phyloP scores from a whole-genome alignment of 2,888 invertebrate genomes.

The Ceraclea dissimilis region DNA sequence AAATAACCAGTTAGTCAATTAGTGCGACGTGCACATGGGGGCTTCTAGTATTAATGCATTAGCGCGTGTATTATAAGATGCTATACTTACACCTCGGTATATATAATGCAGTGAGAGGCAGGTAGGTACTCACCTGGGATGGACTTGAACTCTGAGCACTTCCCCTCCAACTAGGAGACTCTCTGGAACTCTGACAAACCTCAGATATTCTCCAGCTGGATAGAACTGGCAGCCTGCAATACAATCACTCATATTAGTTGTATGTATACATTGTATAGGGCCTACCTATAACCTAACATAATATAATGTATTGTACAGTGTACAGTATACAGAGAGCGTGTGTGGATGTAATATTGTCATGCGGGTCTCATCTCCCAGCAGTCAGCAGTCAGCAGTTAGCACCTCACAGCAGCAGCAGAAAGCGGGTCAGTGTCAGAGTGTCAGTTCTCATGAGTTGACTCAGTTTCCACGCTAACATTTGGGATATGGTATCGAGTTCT shows the following conservation, averaged over 20 bases:
- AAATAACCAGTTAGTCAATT: too few relatives aligned
- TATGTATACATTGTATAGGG: too few relatives aligned
- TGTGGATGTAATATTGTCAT: background rate
- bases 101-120: too few relatives aligned
- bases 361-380: background rate
- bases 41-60: too few relatives aligned
- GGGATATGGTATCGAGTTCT: background rate
- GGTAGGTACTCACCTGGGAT: conserved; percentile 51
- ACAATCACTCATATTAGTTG: too few relatives aligned
- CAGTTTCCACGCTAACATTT: background rate
- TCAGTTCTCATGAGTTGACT: background rate
- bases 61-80: too few relatives aligned
- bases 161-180: conserved; percentile 70
- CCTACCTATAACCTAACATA: background rate
- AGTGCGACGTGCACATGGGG: too few relatives aligned
- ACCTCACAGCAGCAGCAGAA: background rate
- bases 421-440: background rate
- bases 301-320: too few relatives aligned
- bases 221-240: conserved; percentile 78
- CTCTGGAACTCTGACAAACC: conserved; percentile 80
- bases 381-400: background rate
- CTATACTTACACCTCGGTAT: too few relatives aligned
- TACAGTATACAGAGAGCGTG: background rate
- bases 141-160: conserved; percentile 72
- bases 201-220: conserved; percentile 72